Base-by-base conservation (phyloP, 2,113 vertebrate genomes). In the Delphinus delphis region DNA sequence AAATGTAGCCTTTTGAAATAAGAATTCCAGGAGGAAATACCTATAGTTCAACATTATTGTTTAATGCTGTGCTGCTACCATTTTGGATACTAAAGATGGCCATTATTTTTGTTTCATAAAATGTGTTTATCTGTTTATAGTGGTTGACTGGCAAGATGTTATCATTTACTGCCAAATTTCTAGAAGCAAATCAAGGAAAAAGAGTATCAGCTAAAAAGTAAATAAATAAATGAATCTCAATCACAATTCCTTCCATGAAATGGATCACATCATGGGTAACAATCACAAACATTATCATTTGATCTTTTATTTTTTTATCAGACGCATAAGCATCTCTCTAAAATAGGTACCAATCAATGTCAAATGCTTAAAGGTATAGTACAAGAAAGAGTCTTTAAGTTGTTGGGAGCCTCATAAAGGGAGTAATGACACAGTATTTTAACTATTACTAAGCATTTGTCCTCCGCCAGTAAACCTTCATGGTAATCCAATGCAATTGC, bases 61-160 rank as follows among this genome's bases (percentile, higher is more conserved):
- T 90, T 70, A 92, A 63, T 84, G 36, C n/a, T 71, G 6, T 55
- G 92, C 84, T 90, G 13, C 55, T 76, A 41, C 31, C 9, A 68
- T 73, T 67, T 87, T 77, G 18, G 82, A 97, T 89, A n/a, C 55
- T n/a, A 92, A 95, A 91, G 18, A 93, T 83, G 68, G 28, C 28
- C 36, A 88, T 83, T 86, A 89, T 93, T 93, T 96, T 96, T 20
- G 38, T 90, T 97, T 96, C 60, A 93, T 41, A 65, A 93, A 91
- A 83, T 87, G 47, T 94, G 60, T 96, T 92, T 90, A 92, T 63
- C 20, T 93, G 90, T 97, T 92, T 81, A 80, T 68, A 83, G 31
- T 53, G 36, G 71, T 93, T 73, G 60, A 93, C 47, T 89, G 50
- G 36, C 31, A 86, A 85, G 47, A 71, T 96, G 36, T 47, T 93